phyloP scores from a whole-genome alignment of 1,140 invertebrate species.

The Drosophila lacertosa region DNA sequence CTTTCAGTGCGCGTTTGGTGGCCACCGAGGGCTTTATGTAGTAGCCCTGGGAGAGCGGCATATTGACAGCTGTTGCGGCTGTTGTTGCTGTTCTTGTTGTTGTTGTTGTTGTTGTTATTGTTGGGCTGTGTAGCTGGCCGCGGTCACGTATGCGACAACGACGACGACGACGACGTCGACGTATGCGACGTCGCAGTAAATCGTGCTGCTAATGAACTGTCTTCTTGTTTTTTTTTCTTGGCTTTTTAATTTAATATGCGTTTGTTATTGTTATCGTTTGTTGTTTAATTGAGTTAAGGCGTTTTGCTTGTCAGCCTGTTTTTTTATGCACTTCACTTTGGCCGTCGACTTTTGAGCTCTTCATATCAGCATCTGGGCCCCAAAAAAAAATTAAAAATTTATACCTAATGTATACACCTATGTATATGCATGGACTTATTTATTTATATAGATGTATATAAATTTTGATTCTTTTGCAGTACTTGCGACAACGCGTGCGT shows the following conservation, averaged over 20 bases:
- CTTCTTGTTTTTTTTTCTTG: neutral
- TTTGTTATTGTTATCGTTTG: constrained; percentile 15
- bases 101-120: constrained; percentile 5
- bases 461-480: neutral
- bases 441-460: neutral
- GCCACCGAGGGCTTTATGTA: constrained; percentile 63
- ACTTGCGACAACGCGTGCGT: constrained; percentile 1
- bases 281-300: constrained; percentile 10
- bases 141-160: constrained; percentile 44
- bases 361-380: constrained; percentile 12
- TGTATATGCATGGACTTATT: neutral
- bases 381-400: neutral
- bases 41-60: constrained; percentile 78
- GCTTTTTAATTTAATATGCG: constrained; percentile 3
- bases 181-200: constrained; percentile 36
- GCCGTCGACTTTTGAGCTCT: constrained; percentile 13
- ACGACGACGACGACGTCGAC: constrained; percentile 29
- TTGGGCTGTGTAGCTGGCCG: constrained; percentile 30
- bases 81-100: constrained; percentile 1
- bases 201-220: constrained; percentile 7
- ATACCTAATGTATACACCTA: neutral
- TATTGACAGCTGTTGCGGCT: constrained; percentile 44
- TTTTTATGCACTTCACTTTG: constrained; percentile 29
- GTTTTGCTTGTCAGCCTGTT: constrained; percentile 13
- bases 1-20: constrained; percentile 62